Evolutionary conservation across 2,888 invertebrate species (phyloP), one percentile per base, ranked within the genome.

Genomic region (Fragum sueziense): DNA sequence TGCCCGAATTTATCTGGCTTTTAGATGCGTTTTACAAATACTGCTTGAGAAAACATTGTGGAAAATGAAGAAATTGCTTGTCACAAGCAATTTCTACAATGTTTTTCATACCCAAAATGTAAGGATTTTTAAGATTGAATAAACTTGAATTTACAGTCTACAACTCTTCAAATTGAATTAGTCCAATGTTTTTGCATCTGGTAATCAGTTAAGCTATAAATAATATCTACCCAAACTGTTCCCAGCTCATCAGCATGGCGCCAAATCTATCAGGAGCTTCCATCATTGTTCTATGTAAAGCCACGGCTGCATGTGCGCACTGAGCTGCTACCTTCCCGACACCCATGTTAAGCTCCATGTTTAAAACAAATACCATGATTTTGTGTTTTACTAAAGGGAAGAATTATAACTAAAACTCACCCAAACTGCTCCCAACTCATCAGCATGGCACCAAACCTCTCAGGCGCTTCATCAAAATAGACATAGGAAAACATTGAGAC

Each of bases 341-440:
- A 0, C 95, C 95, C 95, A 95, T 95, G 83, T 94, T 94, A 69
- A 95, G 91, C 33, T 94, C 94, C 59, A 93, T 91, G 91, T 95
- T 95, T 7, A 95, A 95, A 34, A 95, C 94, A 91, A 95, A 95
- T 29, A 95, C 95, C 95, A 95, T 95, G n/a, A n/a, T n/a, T n/a
- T n/a, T 47, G 17, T 47, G 47, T 20, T 6, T 20, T 2, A n/a
- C 2, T 47, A 47, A n/a, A 47, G n/a, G n/a, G n/a, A 2, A 6
- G 17, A 20, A n/a, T 47, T 17, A 1, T 20, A 47, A 3, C 1
- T 20, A n/a, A n/a, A 11, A 17, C 11, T 41, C 41, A 41, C 41
- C n/a, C n/a, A n/a, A n/a, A n/a, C n/a, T n/a, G n/a, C n/a, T n/a
- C n/a, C n/a, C n/a, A n/a, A n/a, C n/a, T n/a, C n/a, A n/a, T n/a